Conservation (phyloP, 1,140 invertebrate genomes). For the Drosophila trapezifrons region DNA sequence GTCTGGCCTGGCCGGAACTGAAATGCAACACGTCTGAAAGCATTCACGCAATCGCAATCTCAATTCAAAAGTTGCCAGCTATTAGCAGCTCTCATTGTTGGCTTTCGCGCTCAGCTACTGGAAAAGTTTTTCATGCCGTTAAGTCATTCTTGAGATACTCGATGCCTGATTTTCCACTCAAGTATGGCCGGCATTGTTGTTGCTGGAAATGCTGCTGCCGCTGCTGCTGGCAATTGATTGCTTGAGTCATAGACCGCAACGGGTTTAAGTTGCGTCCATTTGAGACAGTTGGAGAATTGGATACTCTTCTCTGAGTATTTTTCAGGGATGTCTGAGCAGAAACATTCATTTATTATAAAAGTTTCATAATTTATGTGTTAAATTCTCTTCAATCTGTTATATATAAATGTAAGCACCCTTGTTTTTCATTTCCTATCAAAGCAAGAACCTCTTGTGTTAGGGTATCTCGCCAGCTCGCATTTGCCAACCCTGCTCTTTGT, state of each 20-base stretch:
- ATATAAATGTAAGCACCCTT: no score
- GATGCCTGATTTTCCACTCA: slow-evolving; percentile 67
- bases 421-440: rapidly evolving
- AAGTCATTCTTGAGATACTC: slow-evolving; percentile 80
- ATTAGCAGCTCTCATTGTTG: slow-evolving; percentile 69
- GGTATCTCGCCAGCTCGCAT: slow-evolving; percentile 8
- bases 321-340: no score
- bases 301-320: no score
- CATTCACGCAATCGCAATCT: slow-evolving; percentile 60
- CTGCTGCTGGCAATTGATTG: slow-evolving; percentile 71
- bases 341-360: no score
- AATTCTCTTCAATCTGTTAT: not conserved
- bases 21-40: slow-evolving; percentile 65
- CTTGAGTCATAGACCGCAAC: slow-evolving; percentile 77
- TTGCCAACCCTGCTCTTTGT: slow-evolving; percentile 12
- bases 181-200: slow-evolving; percentile 59
- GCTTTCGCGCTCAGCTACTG: slow-evolving; percentile 33
- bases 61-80: slow-evolving; percentile 58
- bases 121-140: slow-evolving; percentile 66
- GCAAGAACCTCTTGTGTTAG: not conserved
- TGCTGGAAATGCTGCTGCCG: slow-evolving; percentile 24
- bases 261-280: slow-evolving; percentile 46
- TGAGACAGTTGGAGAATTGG: not conserved
- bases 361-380: no score
- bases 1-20: slow-evolving; percentile 66